phyloP scores from a whole-genome alignment of 2,888 invertebrate genomes.

The Himalopsyche japonica region DNA sequence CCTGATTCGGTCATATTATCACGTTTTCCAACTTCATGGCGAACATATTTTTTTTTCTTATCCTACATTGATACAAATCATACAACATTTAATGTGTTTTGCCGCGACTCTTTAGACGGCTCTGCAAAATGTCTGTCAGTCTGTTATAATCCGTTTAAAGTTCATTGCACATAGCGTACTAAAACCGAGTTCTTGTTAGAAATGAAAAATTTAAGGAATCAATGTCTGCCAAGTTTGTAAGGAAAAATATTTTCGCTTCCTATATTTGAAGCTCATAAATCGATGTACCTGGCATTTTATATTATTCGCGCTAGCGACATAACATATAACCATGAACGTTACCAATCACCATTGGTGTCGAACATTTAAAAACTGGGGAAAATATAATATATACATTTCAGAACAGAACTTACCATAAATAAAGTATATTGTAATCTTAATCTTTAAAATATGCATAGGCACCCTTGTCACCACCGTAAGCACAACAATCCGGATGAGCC shows the following conservation, averaged over 20 bases:
- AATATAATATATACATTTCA: too few species aligned
- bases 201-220: neutral
- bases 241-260: neutral
- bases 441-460: too few species aligned
- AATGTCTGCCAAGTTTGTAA: neutral
- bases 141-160: conserved; percentile 13
- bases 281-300: neutral
- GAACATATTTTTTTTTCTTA: too few species aligned
- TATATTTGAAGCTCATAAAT: neutral
- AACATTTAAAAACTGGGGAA: too few species aligned
- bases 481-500: too few species aligned
- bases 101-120: neutral
- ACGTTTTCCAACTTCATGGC: too few species aligned
- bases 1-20: too few species aligned
- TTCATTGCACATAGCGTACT: conserved; percentile 6
- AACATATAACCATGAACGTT: neutral
- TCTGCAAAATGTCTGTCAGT: conserved; percentile 1
- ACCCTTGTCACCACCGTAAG: too few species aligned
- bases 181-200: neutral
- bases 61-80: too few species aligned
- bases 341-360: neutral
- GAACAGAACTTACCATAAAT: too few species aligned
- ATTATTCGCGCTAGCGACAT: neutral
- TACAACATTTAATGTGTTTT: too few species aligned
- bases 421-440: too few species aligned